Conservation (phyloP, 2,888 invertebrate species). For the Gibbula magus region DNA sequence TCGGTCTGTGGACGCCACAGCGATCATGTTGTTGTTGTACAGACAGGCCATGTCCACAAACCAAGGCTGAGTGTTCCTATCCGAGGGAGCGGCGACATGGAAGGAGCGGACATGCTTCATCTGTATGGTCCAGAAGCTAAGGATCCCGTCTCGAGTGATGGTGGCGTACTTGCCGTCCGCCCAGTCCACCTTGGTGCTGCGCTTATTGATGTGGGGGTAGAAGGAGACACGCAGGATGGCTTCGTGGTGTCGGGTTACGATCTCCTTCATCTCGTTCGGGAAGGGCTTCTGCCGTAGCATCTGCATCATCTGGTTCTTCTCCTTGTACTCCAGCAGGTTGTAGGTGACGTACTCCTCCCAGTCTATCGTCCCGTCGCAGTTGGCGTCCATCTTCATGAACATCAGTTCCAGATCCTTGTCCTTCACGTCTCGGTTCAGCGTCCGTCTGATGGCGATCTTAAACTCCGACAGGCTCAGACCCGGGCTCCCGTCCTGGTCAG, state of each 20-base stretch:
- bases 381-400: constrained; percentile 76
- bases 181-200: constrained; percentile 72
- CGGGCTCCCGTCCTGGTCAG: constrained; percentile 55
- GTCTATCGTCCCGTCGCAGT: constrained; percentile 78
- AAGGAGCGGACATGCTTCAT: constrained; percentile 76
- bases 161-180: constrained; percentile 84
- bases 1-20: constrained; percentile 85
- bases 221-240: constrained; percentile 77
- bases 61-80: constrained; percentile 79
- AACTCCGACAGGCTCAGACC: constrained; percentile 67
- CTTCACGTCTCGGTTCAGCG: constrained; percentile 57
- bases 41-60: constrained; percentile 85
- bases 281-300: constrained; percentile 60
- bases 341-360: constrained; percentile 89
- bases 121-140: constrained; percentile 86
- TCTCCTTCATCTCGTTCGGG: constrained; percentile 76
- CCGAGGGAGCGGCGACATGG: constrained; percentile 69
- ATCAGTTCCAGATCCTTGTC: constrained; percentile 64
- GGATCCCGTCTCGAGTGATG: constrained; percentile 84
- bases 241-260: constrained; percentile 82
- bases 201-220: constrained; percentile 52
- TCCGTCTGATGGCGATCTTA: constrained; percentile 60
- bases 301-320: constrained; percentile 64
- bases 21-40: constrained; percentile 86
- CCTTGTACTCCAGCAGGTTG: constrained; percentile 82